A percentile compares a stretch with the other conserved stretches of the same genome.
These are phyloP conservation scores for Melanostigma gelatinosum DNA, from an alignment of 2,113 vertebrate genomes.

Conservation along the genomic window DNA sequence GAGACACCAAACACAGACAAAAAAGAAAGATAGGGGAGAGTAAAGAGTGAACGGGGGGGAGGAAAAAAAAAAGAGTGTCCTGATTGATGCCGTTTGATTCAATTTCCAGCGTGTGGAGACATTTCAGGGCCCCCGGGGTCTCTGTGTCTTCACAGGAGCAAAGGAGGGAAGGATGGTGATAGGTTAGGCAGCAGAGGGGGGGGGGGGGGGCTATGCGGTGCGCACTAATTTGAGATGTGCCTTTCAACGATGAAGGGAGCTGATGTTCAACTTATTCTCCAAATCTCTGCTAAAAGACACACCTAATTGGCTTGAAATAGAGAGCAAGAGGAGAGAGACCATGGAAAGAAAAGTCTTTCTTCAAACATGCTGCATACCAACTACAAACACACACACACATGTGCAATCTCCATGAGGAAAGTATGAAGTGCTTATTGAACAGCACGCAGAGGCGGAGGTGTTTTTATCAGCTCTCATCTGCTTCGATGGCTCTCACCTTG, in stretches of 20 bases:
- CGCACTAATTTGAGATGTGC: constrained; percentile 73
- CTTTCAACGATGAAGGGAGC: constrained; percentile 76
- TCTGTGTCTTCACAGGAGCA: constrained; percentile 74
- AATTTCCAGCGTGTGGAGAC: constrained; percentile 83
- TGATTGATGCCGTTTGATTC: constrained; percentile 84
- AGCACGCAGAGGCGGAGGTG: neutral
- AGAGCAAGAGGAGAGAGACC: constrained; percentile 20
- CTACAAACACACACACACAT: constrained; percentile 7
- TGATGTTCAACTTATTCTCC: constrained; percentile 72
- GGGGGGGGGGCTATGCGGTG: neutral
- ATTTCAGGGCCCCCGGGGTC: constrained; percentile 76
- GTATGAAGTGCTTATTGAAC: constrained; percentile 20
- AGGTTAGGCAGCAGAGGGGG: constrained; percentile 5
- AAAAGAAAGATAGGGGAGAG: constrained; percentile 25
- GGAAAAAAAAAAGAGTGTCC: constrained; percentile 28
- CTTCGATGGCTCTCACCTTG: constrained; percentile 68
- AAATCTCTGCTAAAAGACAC: constrained; percentile 71
- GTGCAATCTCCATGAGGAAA: neutral
- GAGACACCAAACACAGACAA: constrained; percentile 60
- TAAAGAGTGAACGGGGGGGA: constrained; percentile 27
- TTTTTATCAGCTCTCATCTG: constrained; percentile 21
- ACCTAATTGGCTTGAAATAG: constrained; percentile 73
- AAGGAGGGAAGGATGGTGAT: constrained; percentile 61
- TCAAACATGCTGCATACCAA: constrained; percentile 34
- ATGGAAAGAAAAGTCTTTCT: constrained; percentile 18